Conservation (phyloP, 2,888 invertebrate species). For the Archips crataeganus region DNA sequence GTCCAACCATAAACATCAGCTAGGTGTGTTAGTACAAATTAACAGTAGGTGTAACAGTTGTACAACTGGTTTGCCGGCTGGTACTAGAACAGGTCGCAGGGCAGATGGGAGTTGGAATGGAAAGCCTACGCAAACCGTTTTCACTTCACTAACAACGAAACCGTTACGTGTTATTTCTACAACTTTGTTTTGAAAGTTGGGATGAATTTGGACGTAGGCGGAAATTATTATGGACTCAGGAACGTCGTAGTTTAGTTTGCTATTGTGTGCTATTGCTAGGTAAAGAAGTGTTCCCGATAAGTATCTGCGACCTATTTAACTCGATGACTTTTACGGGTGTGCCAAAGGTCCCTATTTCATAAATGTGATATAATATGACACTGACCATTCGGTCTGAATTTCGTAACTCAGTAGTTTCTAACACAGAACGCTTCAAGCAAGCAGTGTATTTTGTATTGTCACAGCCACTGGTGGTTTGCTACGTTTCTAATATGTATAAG, state of each 20-base stretch:
- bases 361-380: no score
- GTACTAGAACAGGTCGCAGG: constrained; percentile 49
- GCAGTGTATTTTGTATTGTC: no score
- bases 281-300: no score
- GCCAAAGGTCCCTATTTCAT: no score
- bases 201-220: constrained; percentile 6
- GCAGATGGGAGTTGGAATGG: constrained; percentile 60
- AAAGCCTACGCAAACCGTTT: constrained; percentile 55
- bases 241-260: not conserved
- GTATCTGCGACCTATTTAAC: no score
- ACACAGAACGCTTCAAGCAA: no score
- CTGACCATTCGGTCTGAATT: no score
- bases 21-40: constrained; percentile 43
- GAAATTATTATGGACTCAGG: not conserved
- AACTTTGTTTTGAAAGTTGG: constrained; percentile 23
- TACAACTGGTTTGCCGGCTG: constrained; percentile 52
- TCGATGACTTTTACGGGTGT: no score
- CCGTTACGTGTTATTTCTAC: constrained; percentile 35
- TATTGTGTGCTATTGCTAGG: not conserved
- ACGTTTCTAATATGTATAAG: no score
- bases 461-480: no score
- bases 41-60: constrained; percentile 43
- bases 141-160: constrained; percentile 50
- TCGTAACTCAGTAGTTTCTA: no score
- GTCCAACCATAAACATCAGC: constrained; percentile 14